phyloP scores from a whole-genome alignment of 1,140 invertebrate species.

The Diorhabda elongata region DNA sequence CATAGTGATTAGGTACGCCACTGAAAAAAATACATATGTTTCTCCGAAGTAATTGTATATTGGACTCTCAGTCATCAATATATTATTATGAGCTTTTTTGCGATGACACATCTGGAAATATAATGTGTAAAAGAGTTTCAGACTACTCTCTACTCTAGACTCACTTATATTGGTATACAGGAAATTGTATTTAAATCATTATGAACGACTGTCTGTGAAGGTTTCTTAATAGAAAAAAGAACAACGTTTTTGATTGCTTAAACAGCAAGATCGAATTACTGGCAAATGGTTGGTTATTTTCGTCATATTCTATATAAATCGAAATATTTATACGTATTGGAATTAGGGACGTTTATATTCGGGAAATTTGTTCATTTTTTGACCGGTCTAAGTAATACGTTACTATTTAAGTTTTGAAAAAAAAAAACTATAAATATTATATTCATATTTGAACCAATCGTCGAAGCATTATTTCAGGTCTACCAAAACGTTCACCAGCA shows the following conservation, averaged over 20 bases:
- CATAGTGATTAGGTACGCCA: neutral
- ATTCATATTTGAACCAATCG: too few species aligned
- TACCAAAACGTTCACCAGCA: too few species aligned
- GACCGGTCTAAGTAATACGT: too few species aligned
- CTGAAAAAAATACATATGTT: slow-evolving; percentile 16
- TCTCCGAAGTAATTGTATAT: slow-evolving; percentile 12
- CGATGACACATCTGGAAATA: slow-evolving; percentile 19
- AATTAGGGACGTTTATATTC: too few species aligned
- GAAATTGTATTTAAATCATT: slow-evolving; percentile 24
- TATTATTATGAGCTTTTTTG: slow-evolving; percentile 15
- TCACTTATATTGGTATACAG: slow-evolving; percentile 15
- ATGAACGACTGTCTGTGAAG: slow-evolving; percentile 14
- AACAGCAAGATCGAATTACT: slow-evolving; percentile 11
- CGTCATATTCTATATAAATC: neutral
- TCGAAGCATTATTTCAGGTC: too few species aligned
- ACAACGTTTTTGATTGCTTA: slow-evolving; percentile 1
- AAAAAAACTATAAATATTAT: too few species aligned
- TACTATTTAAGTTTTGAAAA: too few species aligned
- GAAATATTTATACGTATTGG: too few species aligned
- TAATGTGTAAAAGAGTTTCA: slow-evolving; percentile 7
- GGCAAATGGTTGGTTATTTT: neutral
- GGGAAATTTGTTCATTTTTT: too few species aligned
- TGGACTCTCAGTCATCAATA: slow-evolving; percentile 18
- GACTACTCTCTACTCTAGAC: neutral
- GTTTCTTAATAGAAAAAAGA: slow-evolving; percentile 7